These are phyloP conservation scores for Jaculus jaculus DNA, from an alignment of 2,113 vertebrate species.

Conservation along the genomic window DNA sequence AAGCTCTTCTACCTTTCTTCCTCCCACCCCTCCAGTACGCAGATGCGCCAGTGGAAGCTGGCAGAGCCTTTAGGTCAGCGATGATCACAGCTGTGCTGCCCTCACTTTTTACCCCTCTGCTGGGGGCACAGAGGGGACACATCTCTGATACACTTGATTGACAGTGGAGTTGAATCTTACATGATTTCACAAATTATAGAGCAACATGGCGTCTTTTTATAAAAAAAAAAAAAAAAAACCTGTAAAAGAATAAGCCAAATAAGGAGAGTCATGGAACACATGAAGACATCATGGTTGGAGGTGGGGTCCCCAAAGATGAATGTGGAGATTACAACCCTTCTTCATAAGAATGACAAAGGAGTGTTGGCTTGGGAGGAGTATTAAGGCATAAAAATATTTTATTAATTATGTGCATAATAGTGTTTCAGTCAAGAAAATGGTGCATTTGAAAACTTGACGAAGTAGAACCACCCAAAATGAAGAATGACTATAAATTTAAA, in stretches of 20 bases:
- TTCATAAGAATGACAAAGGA: background rate
- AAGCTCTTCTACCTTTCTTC: background rate
- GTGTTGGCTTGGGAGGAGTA: background rate
- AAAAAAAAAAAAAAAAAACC: too few relatives aligned
- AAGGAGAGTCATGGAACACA: background rate
- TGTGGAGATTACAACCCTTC: background rate
- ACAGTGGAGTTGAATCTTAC: background rate
- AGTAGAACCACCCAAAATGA: background rate
- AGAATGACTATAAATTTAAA: background rate
- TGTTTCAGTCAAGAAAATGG: background rate
- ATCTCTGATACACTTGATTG: background rate
- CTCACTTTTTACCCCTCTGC: background rate
- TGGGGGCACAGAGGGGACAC: too few relatives aligned
- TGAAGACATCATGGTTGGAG: background rate
- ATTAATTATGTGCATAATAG: constrained; percentile 13
- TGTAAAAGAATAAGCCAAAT: background rate
- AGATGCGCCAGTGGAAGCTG: background rate
- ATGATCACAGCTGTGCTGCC: background rate
- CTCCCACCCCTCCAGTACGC: background rate
- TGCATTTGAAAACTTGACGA: background rate
- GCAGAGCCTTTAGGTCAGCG: background rate
- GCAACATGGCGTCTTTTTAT: background rate
- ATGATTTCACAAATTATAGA: constrained; percentile 25
- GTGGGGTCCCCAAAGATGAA: background rate
- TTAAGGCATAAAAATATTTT: background rate